Conservation (phyloP, 2,797 vertebrate genomes). For the Mionectes olivaceus region DNA sequence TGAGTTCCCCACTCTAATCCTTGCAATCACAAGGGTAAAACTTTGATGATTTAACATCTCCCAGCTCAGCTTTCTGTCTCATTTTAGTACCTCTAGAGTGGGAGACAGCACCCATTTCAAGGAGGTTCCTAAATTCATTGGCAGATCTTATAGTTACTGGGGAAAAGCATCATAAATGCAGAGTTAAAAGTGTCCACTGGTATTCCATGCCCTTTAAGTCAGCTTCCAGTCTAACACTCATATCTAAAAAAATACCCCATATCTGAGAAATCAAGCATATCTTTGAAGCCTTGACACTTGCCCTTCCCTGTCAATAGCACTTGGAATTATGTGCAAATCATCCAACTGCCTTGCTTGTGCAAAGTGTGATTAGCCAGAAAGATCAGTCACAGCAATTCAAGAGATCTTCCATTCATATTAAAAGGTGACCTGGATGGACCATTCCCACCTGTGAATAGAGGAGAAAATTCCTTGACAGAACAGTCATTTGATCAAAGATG, state of each 20-base stretch:
- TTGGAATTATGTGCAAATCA: neutral
- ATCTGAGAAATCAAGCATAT: neutral
- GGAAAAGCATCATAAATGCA: neutral
- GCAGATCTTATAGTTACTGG: neutral
- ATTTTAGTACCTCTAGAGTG: neutral
- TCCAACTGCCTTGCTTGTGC: neutral
- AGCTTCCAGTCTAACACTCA: neutral
- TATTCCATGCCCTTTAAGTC: neutral
- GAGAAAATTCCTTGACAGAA: neutral
- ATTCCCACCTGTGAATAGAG: neutral
- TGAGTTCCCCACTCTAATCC: neutral
- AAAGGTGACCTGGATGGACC: neutral
- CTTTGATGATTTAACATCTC: neutral
- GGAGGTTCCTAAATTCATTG: neutral
- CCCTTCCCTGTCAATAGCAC: neutral
- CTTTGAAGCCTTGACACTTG: neutral
- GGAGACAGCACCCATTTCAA: rapidly evolving
- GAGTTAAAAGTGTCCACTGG: neutral
- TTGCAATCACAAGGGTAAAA: neutral
- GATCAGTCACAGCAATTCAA: neutral
- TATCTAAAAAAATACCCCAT: neutral
- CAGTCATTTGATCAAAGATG: neutral
- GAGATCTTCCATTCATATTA: neutral
- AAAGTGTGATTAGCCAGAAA: neutral
- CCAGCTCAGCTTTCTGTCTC: neutral